Percentiles rank a stretch among this genome's conserved stretches.
Conservation (phyloP, 1,140 invertebrate species). For the Drosophila nigrodunni region DNA sequence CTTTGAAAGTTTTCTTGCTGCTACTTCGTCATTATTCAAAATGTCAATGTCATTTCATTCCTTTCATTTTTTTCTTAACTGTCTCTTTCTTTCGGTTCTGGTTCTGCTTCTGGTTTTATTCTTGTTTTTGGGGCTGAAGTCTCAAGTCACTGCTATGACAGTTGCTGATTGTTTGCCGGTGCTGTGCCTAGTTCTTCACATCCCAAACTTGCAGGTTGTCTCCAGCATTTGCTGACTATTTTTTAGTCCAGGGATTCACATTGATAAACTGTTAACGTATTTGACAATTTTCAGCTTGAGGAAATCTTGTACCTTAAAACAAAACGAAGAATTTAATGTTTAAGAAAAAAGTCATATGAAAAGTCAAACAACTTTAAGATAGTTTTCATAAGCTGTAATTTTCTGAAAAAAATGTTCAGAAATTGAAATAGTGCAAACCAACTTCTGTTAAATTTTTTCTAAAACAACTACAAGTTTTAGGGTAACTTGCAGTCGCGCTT, state of each 20-base stretch:
- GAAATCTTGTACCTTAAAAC: not conserved
- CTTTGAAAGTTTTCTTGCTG: conserved; percentile 18
- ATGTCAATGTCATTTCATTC: conserved; percentile 79
- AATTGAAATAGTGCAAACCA: not conserved
- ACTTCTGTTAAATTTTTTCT: not conserved
- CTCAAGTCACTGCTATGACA: conserved; percentile 74
- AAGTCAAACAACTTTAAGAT: too few relatives aligned
- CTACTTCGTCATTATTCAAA: conserved; percentile 79
- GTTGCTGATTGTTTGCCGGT: conserved; percentile 50
- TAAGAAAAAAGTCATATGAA: not conserved
- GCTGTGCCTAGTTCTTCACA: conserved; percentile 4
- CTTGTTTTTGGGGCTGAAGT: conserved; percentile 64
- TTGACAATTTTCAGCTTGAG: not conserved
- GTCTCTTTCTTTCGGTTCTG: not conserved
- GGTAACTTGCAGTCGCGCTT: not conserved
- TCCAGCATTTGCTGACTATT: conserved; percentile 31
- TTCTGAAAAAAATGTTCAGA: too few relatives aligned
- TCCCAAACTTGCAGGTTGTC: not conserved
- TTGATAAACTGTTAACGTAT: conserved; percentile 35
- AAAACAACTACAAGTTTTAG: too few relatives aligned
- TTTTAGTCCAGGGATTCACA: conserved; percentile 16
- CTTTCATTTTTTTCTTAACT: conserved; percentile 6
- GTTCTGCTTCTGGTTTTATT: conserved; percentile 26
- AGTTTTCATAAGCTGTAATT: too few relatives aligned
- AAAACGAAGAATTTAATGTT: not conserved